phyloP scores from a whole-genome alignment of 1,140 invertebrate genomes.

The Bombus fervidus region DNA sequence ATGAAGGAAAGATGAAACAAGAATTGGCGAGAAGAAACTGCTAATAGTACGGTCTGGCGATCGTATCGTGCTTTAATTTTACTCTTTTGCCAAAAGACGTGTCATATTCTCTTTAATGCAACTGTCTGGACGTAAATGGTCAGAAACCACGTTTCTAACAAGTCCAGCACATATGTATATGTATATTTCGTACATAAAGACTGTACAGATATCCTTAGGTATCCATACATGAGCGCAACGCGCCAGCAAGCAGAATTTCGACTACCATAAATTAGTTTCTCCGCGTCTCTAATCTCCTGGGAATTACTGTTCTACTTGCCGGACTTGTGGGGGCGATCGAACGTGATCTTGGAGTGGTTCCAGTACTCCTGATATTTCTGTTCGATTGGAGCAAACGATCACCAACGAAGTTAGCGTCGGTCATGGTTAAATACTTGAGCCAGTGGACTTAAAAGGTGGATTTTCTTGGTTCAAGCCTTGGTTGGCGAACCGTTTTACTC shows the following conservation, averaged over 20 bases:
- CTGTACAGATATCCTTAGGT: neutral
- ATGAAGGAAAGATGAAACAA: neutral
- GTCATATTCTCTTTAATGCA: neutral
- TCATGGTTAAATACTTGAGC: slow-evolving; percentile 58
- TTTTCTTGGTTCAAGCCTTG: slow-evolving; percentile 6
- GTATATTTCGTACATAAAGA: neutral
- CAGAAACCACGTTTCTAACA: neutral
- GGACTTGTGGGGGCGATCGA: slow-evolving; percentile 55
- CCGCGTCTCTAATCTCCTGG: slow-evolving; percentile 55
- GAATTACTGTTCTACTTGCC: slow-evolving; percentile 61
- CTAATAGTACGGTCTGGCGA: neutral
- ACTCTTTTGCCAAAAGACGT: neutral
- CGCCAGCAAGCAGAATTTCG: slow-evolving; percentile 51
- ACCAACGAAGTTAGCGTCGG: slow-evolving; percentile 40
- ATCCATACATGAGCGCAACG: neutral
- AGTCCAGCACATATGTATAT: neutral
- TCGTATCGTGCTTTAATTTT: neutral
- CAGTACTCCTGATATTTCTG: slow-evolving; percentile 50
- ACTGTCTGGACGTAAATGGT: neutral
- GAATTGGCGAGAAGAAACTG: neutral
- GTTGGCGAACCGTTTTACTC: neutral
- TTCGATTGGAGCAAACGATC: slow-evolving; percentile 53
- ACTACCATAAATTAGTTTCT: slow-evolving; percentile 64
- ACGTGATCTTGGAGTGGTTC: slow-evolving; percentile 58
- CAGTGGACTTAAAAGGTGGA: slow-evolving; percentile 56